A percentile compares a stretch with the other conserved stretches of the same genome.
These are phyloP conservation scores for Melieria picta DNA, from an alignment of 2,888 invertebrate species.

Conservation along the genomic window DNA sequence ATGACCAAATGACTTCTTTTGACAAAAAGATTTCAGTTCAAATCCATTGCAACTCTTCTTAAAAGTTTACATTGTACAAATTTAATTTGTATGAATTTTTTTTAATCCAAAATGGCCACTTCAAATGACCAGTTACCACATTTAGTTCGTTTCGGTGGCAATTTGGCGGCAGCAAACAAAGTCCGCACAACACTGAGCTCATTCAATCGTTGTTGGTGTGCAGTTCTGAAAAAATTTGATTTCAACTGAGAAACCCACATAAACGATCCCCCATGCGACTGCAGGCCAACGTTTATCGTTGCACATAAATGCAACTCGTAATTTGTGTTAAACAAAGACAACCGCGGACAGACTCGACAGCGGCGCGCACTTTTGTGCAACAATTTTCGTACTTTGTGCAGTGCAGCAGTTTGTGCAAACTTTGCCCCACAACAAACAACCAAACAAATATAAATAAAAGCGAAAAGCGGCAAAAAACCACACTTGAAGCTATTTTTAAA, in stretches of 20 bases:
- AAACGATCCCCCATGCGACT: background rate
- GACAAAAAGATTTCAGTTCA: no score
- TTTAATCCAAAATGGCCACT: conserved; percentile 16
- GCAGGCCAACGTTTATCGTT: conserved; percentile 7
- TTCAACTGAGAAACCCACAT: conserved; percentile 15
- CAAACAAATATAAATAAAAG: no score
- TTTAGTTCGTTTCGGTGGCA: no score
- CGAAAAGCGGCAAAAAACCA: background rate
- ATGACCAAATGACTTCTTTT: no score
- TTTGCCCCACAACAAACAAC: no score
- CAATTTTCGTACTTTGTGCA: background rate
- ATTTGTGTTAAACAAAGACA: conserved; percentile 22
- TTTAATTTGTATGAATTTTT: no score
- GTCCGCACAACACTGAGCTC: no score
- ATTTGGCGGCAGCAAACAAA: no score
- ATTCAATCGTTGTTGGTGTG: no score
- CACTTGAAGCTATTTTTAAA: background rate
- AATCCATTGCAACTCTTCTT: no score
- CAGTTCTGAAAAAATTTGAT: background rate
- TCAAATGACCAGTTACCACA: background rate
- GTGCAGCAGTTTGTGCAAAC: background rate
- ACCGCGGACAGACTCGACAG: background rate
- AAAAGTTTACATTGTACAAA: no score
- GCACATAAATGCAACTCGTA: conserved; percentile 16
- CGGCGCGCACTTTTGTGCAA: background rate